Evolutionary conservation across 92 coral and sea anemone species (phyloP), one percentile per base, ranked within the genome.

Genomic region (Parazoanthus darwini): DNA sequence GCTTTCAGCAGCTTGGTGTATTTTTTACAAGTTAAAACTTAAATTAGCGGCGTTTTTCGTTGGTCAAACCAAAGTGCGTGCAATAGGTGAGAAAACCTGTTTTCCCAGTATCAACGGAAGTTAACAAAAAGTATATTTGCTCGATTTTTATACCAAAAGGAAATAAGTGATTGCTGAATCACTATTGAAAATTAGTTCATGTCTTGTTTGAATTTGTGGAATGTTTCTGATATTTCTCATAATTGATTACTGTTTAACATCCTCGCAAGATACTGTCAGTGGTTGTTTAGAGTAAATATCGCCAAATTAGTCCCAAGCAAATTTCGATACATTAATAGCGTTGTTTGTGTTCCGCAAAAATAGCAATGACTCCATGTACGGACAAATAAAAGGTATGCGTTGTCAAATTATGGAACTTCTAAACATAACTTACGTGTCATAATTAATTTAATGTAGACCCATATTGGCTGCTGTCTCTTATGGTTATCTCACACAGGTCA

Each of bases 281-380:
- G 51, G 38, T 84, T 84, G 87, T 84, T 84, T 84, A 58, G 67
- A 48, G 33, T 72, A 84, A 84, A 84, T 84, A 84, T 36, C 37
- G 56, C 44, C 87, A 23, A 18, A 6, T 84, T 84, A 84, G 72
- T 70, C 35, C 87, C 58, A 20, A 43, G 78, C 68, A 50, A 65
- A 68, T 8, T 70, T 46, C 42, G n/a, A 39, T 44, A 50, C 94
- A 76, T 87, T 90, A 86, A 92, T 92, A 80, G 92, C 88, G 79
- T 92, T 92, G 94, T 92, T 92, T 92, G 84, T 84, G 78, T 70
- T 59, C 89, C 74, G 88, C 67, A 78, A 88, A 88, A 86, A 91
- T 51, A 91, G 86, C 70, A 46, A 25, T 8, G 63, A 79, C 7
- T 48, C 22, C 82, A 29, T 72, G 79, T 46, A 84, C n/a, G 78